These are phyloP conservation scores for Cephus runcator DNA, from an alignment of 2,888 invertebrate genomes.

Conservation along the genomic window DNA sequence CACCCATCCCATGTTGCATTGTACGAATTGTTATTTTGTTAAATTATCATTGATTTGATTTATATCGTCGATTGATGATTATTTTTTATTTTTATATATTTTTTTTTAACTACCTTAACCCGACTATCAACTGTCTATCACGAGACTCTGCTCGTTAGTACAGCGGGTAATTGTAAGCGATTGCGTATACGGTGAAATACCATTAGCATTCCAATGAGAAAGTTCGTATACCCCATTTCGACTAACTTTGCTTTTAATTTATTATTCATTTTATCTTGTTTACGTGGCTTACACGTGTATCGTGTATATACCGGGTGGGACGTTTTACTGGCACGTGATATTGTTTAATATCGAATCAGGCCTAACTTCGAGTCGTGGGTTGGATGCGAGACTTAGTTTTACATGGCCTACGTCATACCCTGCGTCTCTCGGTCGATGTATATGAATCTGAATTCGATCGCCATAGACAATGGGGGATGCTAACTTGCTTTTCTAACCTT, in stretches of 20 bases:
- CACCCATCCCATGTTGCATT: neutral
- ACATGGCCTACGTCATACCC: neutral
- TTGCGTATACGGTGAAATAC: neutral
- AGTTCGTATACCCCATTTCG: neutral
- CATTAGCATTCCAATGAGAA: neutral
- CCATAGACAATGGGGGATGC: neutral
- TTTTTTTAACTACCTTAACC: neutral
- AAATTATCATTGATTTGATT: neutral
- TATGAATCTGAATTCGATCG: neutral
- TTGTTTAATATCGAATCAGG: neutral
- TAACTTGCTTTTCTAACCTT: neutral
- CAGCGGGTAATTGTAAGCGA: neutral
- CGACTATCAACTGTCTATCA: neutral
- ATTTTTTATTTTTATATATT: no score
- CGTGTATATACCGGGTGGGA: neutral
- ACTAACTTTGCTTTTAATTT: neutral
- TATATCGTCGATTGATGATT: neutral
- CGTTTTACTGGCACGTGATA: neutral
- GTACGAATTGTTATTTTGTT: neutral
- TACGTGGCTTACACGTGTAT: neutral
- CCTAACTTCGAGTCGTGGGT: neutral
- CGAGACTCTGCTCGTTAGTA: neutral
- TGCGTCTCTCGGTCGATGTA: neutral
- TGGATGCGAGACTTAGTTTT: neutral
- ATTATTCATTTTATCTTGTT: neutral